Conservation (phyloP, 2,113 vertebrate species). For the Ia io region DNA sequence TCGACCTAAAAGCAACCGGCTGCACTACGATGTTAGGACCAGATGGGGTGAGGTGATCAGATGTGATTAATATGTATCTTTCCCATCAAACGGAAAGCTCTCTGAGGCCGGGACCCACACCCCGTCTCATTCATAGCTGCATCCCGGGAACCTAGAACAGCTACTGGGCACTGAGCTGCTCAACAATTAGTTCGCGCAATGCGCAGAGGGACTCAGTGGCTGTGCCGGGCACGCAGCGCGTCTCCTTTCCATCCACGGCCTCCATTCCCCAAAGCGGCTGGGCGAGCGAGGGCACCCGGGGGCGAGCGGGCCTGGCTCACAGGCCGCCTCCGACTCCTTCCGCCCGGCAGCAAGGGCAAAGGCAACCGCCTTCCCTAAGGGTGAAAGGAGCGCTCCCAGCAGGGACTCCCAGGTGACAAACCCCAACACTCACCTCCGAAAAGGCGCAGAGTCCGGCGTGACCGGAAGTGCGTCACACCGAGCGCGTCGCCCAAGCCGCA, state of each 20-base stretch:
- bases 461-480: neutral
- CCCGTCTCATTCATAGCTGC: neutral
- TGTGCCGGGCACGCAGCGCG: neutral
- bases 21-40: neutral
- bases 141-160: neutral
- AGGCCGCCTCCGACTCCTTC: neutral
- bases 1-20: neutral
- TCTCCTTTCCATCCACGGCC: neutral
- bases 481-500: neutral
- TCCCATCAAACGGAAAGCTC: neutral
- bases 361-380: accelerated
- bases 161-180: neutral
- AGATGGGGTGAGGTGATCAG: neutral
- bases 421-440: neutral
- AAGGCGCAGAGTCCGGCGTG: accelerated
- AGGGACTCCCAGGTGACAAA: accelerated
- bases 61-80: neutral
- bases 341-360: neutral
- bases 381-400: accelerated
- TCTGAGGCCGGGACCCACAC: neutral
- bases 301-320: accelerated
- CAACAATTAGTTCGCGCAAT: accelerated
- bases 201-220: neutral
- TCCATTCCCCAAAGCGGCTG: neutral
- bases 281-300: neutral